Evolutionary conservation across 2,113 vertebrate species (phyloP).

Genomic region (Gyps fulvus): DNA sequence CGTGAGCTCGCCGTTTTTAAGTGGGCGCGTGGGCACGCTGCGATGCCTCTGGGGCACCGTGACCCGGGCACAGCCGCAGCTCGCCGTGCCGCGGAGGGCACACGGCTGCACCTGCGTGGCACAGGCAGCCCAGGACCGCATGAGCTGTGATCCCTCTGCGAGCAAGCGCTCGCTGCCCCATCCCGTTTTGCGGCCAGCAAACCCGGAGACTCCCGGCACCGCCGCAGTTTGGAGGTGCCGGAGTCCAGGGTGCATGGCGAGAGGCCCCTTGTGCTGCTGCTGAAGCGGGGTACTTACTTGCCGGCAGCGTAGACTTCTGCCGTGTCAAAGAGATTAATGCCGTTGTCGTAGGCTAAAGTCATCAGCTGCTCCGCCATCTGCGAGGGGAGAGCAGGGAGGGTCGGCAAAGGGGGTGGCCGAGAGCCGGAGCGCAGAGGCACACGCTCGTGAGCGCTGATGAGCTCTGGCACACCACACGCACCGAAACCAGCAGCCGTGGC

Average conservation of each 20-base stretch:
- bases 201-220: neutral
- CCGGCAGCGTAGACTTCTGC: conserved; percentile 97
- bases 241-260: accelerated
- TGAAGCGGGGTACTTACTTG: conserved; percentile 83
- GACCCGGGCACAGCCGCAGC: neutral
- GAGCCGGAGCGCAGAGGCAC: neutral
- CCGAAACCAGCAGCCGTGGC: accelerated
- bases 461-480: accelerated
- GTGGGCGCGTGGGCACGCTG: accelerated
- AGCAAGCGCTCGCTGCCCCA: accelerated
- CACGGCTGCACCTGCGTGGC: accelerated
- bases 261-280: accelerated
- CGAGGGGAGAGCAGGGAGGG: neutral
- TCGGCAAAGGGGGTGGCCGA: neutral
- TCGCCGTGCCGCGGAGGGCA: neutral
- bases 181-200: neutral
- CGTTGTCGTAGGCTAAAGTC: conserved; percentile 97
- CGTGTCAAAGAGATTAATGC: conserved; percentile 99
- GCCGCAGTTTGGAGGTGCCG: accelerated
- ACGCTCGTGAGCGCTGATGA: neutral
- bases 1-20: neutral
- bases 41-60: accelerated
- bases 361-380: conserved; percentile 98
- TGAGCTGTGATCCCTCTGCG: accelerated
- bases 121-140: neutral